These are phyloP conservation scores for Cecropterus lyciades DNA, from an alignment of 1,140 invertebrate species.

Conservation along the genomic window DNA sequence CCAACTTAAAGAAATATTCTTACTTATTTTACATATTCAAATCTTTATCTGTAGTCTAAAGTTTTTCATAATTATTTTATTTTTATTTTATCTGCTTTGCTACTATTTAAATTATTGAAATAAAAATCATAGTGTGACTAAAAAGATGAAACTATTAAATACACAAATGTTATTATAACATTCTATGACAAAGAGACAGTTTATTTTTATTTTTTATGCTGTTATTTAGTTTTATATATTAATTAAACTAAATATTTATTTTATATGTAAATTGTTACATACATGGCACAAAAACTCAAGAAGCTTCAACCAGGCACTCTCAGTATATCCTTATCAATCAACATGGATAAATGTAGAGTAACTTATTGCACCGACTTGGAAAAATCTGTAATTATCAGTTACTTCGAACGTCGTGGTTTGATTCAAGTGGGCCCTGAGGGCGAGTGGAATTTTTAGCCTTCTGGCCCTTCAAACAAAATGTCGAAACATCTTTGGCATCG, in stretches of 20 bases:
- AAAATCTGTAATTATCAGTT: constrained; percentile 96
- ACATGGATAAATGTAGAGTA: constrained; percentile 48
- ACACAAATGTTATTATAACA: no score
- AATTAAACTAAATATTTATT: constrained; percentile 15
- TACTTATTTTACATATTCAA: no score
- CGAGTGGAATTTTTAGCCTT: constrained; percentile 99
- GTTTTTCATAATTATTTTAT: no score
- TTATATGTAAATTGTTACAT: constrained; percentile 18
- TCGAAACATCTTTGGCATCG: constrained; percentile 95
- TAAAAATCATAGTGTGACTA: no score
- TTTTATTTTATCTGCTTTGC: no score
- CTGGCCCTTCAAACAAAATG: constrained; percentile 97
- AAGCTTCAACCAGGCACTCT: constrained; percentile 28
- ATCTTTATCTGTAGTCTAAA: no score
- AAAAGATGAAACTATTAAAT: no score
- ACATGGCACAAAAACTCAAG: constrained; percentile 43
- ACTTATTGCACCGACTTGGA: constrained; percentile 97
- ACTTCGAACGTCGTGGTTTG: constrained; percentile 98
- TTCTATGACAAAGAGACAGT: no score
- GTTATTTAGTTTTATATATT: constrained; percentile 13
- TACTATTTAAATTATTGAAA: no score
- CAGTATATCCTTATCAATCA: constrained; percentile 24
- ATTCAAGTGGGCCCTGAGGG: constrained; percentile 95
- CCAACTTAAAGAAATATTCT: no score
- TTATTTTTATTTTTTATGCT: constrained; percentile 16